Conservation (phyloP, 1,140 invertebrate species). For the Drosophila cardini region DNA sequence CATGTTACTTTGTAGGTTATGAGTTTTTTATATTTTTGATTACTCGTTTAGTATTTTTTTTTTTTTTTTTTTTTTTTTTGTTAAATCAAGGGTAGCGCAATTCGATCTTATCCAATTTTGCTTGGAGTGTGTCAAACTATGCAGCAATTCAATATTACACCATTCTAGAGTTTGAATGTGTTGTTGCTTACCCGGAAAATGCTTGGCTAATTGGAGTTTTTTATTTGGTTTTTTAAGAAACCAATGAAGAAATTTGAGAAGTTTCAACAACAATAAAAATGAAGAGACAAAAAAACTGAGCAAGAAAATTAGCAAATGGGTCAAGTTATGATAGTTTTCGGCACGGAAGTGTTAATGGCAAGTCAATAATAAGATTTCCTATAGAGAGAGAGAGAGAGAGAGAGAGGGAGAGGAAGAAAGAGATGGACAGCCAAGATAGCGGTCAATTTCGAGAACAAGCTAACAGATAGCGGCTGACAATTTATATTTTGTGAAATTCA, state of each 20-base stretch:
- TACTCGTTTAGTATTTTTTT: background rate
- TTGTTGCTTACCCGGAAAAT: conserved; percentile 56
- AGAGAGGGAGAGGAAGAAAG: conserved; percentile 6
- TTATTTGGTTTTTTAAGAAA: conserved; percentile 66
- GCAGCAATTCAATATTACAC: conserved; percentile 59
- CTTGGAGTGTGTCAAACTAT: conserved; percentile 40
- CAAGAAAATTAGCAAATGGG: conserved; percentile 38
- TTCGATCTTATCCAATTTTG: conserved; percentile 4
- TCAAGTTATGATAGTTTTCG: conserved; percentile 51
- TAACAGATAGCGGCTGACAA: conserved; percentile 30
- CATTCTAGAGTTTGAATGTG: conserved; percentile 40
- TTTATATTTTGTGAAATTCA: conserved; percentile 46
- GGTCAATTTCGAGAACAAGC: conserved; percentile 53
- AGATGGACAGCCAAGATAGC: conserved; percentile 30
- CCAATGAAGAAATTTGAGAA: conserved; percentile 69
- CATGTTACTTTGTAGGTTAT: background rate
- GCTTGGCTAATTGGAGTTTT: conserved; percentile 58
- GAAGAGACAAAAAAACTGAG: conserved; percentile 11
- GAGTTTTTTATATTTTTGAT: too few relatives aligned
- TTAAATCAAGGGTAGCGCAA: conserved; percentile 7
- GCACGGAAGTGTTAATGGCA: conserved; percentile 55
- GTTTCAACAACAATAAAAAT: background rate
- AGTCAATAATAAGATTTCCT: conserved; percentile 53
- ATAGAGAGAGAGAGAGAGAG: background rate
- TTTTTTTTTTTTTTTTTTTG: background rate